These are phyloP conservation scores for Riparia riparia DNA, from an alignment of 2,113 vertebrate species.

Conservation along the genomic window DNA sequence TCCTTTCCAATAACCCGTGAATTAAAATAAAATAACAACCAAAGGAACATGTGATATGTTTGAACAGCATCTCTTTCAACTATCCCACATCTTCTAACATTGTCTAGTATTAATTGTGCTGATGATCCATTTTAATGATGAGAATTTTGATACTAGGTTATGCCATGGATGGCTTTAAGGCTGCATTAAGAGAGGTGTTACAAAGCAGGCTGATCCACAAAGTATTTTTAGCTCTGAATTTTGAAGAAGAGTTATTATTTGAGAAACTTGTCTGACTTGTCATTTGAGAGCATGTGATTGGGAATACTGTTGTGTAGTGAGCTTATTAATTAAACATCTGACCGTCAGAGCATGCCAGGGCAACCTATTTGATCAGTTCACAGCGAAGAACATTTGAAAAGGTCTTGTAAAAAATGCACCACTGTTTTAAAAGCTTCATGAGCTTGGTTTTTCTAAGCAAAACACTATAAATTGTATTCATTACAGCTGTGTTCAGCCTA, in stretches of 20 bases:
- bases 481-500: slow-evolving; percentile 51
- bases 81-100: not conserved
- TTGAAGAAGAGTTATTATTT: slow-evolving; percentile 12
- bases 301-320: slow-evolving; percentile 21
- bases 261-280: slow-evolving; percentile 55
- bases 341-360: slow-evolving; percentile 20
- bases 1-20: not conserved
- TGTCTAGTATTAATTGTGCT: not conserved
- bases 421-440: not conserved
- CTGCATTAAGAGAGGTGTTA: not conserved
- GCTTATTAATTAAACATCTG: slow-evolving; percentile 76
- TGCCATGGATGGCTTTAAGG: not conserved
- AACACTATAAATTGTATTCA: slow-evolving; percentile 27
- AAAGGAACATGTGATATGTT: not conserved
- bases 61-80: not conserved
- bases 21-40: not conserved
- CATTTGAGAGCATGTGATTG: not conserved
- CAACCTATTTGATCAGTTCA: slow-evolving; percentile 71
- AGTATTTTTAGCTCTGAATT: slow-evolving; percentile 51
- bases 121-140: not conserved
- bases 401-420: slow-evolving; percentile 48
- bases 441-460: slow-evolving; percentile 25
- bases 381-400: not conserved
- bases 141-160: not conserved
- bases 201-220: slow-evolving; percentile 8